phyloP scores from a whole-genome alignment of 2,888 invertebrate genomes.

The Dasysyrphus albostriatus region DNA sequence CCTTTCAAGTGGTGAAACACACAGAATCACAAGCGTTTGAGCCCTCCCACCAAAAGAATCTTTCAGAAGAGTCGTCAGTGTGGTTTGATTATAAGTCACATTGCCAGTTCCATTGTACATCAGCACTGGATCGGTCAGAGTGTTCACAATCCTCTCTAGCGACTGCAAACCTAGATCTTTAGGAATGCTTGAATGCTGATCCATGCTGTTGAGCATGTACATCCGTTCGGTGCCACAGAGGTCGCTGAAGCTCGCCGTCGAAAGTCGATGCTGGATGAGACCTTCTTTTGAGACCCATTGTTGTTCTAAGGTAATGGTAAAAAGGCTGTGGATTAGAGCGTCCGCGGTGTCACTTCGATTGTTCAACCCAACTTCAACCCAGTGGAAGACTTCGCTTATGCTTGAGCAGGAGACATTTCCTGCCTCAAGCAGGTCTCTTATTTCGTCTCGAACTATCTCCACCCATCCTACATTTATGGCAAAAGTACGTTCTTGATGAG shows the following conservation, averaged over 20 bases:
- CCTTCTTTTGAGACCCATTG: conserved; percentile 89
- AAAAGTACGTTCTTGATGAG: conserved; percentile 87
- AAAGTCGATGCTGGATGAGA: conserved; percentile 88
- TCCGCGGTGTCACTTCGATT: conserved; percentile 85
- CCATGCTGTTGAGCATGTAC: conserved; percentile 83
- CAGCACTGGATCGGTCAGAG: conserved; percentile 84
- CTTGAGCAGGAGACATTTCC: conserved; percentile 86
- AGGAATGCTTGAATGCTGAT: conserved; percentile 84
- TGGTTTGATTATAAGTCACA: conserved; percentile 86
- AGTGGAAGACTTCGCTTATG: conserved; percentile 89
- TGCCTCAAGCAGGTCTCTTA: conserved; percentile 86
- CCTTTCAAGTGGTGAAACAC: conserved; percentile 88
- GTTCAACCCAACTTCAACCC: conserved; percentile 88
- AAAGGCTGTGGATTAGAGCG: conserved; percentile 86
- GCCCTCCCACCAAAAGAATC: conserved; percentile 91
- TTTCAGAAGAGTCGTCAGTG: conserved; percentile 88
- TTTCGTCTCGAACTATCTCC: conserved; percentile 88
- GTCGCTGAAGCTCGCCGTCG: conserved; percentile 90
- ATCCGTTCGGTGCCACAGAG: conserved; percentile 86
- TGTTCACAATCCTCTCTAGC: conserved; percentile 87
- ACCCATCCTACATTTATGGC: conserved; percentile 89
- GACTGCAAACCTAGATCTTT: conserved; percentile 88
- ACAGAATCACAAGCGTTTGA: conserved; percentile 89
- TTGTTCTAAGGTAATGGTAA: conserved; percentile 90
- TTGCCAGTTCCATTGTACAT: conserved; percentile 82